A percentile compares a stretch with the other conserved stretches of the same genome.
Conservation (phyloP, 2,113 vertebrate genomes). For the Tenebrosternarchus preto region DNA sequence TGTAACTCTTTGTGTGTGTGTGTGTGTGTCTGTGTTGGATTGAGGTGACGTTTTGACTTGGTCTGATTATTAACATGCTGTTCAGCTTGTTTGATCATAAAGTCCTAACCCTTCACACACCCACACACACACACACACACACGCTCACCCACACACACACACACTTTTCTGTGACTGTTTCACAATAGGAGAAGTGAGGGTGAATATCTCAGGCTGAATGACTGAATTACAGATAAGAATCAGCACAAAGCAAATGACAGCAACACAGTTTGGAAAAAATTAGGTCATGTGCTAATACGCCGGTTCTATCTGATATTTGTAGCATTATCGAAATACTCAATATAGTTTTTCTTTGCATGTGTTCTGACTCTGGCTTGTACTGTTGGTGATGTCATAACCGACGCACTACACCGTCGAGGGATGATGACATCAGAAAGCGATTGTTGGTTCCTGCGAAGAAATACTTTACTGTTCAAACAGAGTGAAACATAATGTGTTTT, state of each 20-base stretch:
- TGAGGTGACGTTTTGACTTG: conserved; percentile 45
- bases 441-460: background rate
- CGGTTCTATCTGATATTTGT: background rate
- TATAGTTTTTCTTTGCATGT: no score
- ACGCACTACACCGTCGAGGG: no score
- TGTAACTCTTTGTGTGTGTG: conserved; percentile 33
- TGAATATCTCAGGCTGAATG: conserved; percentile 11
- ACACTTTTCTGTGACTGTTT: conserved; percentile 37
- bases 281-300: background rate
- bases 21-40: conserved; percentile 42
- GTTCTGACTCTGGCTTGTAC: no score
- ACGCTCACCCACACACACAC: conserved; percentile 18
- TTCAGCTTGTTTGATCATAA: conserved; percentile 52
- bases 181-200: conserved; percentile 33
- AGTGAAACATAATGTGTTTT: no score
- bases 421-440: background rate
- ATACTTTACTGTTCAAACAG: no score
- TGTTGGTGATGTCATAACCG: no score
- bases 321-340: no score
- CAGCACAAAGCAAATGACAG: conserved; percentile 7
- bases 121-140: conserved; percentile 27
- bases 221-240: conserved; percentile 38
- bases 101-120: conserved; percentile 2
- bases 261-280: background rate
- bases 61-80: conserved; percentile 53